Evolutionary conservation across 2,888 invertebrate genomes (phyloP), one percentile per base, ranked within the genome.

Genomic region (Sinohyriopsis cumingii): DNA sequence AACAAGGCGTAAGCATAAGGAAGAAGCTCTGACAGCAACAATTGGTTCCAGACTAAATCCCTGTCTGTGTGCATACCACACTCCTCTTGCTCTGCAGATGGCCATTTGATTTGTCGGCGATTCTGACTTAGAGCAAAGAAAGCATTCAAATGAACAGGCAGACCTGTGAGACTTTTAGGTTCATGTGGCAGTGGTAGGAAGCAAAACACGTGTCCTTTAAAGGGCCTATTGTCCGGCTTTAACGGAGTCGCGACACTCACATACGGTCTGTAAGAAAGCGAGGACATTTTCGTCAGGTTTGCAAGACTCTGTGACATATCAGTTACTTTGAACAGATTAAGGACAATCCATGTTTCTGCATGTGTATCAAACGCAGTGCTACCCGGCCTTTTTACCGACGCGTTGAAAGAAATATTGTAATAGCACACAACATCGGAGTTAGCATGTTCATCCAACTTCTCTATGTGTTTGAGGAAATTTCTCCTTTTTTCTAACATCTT

Each of bases 151-250:
- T 74, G 71, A 12, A 74, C 71, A 25, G 73, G 73, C 25, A 74
- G 25, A 0, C 71, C 71, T n/a, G 73, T 71, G 18, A 45, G 18
- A 20, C 57, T 60, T 25, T 57, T 25, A 4, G 33, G 63, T 25
- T 74, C 73, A 28, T 74, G 71, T 6, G 73, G 73, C n/a, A 74
- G 53, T 12, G 73, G 73, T 45, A 71, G 73, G 63, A 66, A 74
- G 54, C 70, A 70, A 63, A 74, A 74, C 45, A 74, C 65, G 20
- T 74, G 71, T 24, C 68, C 68, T 9, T 45, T 53, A 3, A 63
- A 63, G 69, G 72, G 33, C 69, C 3, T 6, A 9, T 24, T n/a
- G 5, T 22, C 25, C 18, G 9, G 33, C 55, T 45, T 45, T 33
- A 72, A 20, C 19, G 71, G 73, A 6, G 65, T 64, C 1, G 74